Percentiles rank a stretch among this genome's conserved stretches.
phyloP scores from a whole-genome alignment of 2,888 invertebrate genomes.

The Ligdia adustata region DNA sequence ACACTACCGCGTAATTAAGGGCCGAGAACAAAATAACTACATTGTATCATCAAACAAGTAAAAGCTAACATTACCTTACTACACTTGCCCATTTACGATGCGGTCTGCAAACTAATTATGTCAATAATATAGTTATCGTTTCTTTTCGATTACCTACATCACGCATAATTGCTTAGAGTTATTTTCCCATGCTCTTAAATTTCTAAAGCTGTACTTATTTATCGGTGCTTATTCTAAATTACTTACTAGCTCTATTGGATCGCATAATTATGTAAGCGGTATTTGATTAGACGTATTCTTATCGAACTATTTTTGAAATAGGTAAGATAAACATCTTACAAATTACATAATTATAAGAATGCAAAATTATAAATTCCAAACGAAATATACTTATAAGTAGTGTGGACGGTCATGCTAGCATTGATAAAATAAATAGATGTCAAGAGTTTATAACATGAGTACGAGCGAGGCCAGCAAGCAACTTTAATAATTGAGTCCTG shows the following conservation, averaged over 20 bases:
- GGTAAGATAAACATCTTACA: not conserved
- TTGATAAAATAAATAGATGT: constrained; percentile 31
- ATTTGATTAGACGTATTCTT: constrained; percentile 32
- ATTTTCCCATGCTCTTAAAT: constrained; percentile 60
- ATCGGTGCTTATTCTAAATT: constrained; percentile 52
- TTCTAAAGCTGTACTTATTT: constrained; percentile 42
- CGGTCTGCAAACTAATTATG: constrained; percentile 61
- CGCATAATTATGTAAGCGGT: constrained; percentile 40
- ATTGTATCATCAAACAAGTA: constrained; percentile 48
- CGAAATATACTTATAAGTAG: not conserved
- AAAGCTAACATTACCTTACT: constrained; percentile 42
- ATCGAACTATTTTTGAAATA: constrained; percentile 14
- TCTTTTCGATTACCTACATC: constrained; percentile 52
- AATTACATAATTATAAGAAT: not conserved
- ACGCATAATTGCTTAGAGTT: constrained; percentile 57
- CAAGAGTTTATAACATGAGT: constrained; percentile 43
- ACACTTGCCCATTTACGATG: constrained; percentile 47
- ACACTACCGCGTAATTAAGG: constrained; percentile 37
- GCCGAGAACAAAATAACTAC: constrained; percentile 44
- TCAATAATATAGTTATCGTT: constrained; percentile 60
- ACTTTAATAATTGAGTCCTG: constrained; percentile 54
- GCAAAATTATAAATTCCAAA: constrained; percentile 2
- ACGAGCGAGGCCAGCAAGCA: constrained; percentile 45
- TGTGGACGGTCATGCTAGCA: not conserved
- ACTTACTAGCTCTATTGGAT: constrained; percentile 44